A percentile compares a stretch with the other conserved stretches of the same genome.
Evolutionary conservation across 2,888 invertebrate species (phyloP).

Genomic region (Megaustenia siamemsis): DNA sequence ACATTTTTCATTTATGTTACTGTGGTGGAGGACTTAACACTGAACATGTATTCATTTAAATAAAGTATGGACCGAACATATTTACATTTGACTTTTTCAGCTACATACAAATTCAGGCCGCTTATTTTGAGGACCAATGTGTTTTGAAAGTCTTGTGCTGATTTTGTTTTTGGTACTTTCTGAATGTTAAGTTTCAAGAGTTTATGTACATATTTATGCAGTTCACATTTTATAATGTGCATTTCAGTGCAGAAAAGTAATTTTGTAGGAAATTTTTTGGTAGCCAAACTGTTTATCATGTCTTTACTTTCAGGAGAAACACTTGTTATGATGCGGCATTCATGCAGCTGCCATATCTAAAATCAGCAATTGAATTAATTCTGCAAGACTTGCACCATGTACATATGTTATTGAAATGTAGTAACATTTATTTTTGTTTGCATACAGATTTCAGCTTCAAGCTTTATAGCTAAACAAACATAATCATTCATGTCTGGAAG

Average conservation of each 20-base stretch:
- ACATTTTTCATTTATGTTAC: not conserved
- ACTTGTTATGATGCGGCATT: not conserved
- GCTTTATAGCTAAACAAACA: not conserved
- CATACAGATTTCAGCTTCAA: constrained; percentile 12
- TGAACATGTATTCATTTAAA: not conserved
- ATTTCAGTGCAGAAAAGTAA: not conserved
- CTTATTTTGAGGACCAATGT: constrained; percentile 26
- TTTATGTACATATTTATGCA: constrained; percentile 19
- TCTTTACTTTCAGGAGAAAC: not conserved
- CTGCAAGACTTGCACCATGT: not conserved
- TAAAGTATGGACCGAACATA: too few species aligned
- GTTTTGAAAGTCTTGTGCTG: not conserved
- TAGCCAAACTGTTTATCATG: not conserved
- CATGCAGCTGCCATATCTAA: not conserved
- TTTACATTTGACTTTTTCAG: not conserved
- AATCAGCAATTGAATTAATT: not conserved
- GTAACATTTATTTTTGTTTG: constrained; percentile 1
- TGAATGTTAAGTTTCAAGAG: not conserved
- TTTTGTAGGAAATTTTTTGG: not conserved
- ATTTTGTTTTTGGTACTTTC: not conserved
- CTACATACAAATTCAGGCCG: not conserved
- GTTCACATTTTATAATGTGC: not conserved
- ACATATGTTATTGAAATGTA: not conserved
- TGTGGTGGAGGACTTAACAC: not conserved
- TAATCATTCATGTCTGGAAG: not conserved